These are phyloP conservation scores for Holotrichia oblita DNA, from an alignment of 1,140 invertebrate species.

Conservation along the genomic window DNA sequence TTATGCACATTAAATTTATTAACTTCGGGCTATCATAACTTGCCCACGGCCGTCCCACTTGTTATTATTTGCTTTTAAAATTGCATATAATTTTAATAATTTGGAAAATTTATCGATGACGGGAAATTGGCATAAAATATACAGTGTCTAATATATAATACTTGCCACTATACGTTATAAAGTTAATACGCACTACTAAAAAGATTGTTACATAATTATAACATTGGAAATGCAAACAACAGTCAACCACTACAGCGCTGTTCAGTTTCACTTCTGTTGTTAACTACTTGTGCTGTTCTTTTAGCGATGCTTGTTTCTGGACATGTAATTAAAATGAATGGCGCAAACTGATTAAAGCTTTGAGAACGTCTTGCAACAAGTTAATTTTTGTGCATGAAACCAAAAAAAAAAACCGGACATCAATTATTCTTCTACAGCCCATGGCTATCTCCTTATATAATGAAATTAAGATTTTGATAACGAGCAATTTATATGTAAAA, in stretches of 20 bases:
- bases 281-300: neutral
- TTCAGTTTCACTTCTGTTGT: neutral
- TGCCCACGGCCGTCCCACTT: neutral
- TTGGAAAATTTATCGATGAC: constrained; percentile 9
- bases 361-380: neutral
- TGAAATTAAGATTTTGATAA: neutral
- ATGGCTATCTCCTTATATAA: neutral
- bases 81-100: constrained; percentile 28
- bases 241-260: neutral
- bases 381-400: neutral
- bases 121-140: constrained; percentile 7
- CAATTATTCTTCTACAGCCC: neutral
- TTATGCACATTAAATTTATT: constrained; percentile 37
- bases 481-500: neutral
- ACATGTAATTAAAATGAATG: constrained; percentile 9
- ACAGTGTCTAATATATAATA: neutral
- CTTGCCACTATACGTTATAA: neutral
- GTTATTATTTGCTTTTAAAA: constrained; percentile 17
- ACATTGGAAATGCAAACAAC: neutral
- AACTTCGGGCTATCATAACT: neutral
- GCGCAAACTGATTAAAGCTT: neutral
- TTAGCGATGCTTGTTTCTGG: neutral
- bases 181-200: constrained; percentile 8
- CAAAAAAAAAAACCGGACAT: neutral
- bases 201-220: constrained; percentile 9